Percentiles rank a stretch among this genome's conserved stretches.
Evolutionary conservation across 2,888 invertebrate genomes (phyloP).

Genomic region (Pterobdella sp.): DNA sequence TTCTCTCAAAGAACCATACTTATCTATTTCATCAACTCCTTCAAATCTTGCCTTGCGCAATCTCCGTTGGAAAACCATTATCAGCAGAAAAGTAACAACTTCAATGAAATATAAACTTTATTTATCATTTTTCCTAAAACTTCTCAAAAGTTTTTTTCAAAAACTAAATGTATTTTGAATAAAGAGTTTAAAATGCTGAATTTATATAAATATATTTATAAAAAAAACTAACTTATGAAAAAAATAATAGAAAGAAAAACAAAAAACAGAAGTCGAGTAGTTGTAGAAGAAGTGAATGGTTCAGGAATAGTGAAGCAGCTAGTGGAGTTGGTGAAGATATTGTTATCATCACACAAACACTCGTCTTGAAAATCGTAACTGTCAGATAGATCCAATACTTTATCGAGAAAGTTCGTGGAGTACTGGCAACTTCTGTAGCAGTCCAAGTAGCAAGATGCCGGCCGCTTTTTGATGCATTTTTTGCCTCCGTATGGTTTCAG

Average conservation of each 20-base stretch:
- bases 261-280: slow-evolving; percentile 23
- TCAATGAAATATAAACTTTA: background rate
- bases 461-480: background rate
- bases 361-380: background rate
- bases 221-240: slow-evolving; percentile 14
- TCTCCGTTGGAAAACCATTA: slow-evolving; percentile 16
- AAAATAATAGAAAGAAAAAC: slow-evolving; percentile 25
- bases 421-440: background rate
- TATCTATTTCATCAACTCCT: slow-evolving; percentile 67
- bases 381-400: slow-evolving; percentile 10
- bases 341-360: slow-evolving; percentile 7
- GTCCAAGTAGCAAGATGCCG: background rate
- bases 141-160: background rate
- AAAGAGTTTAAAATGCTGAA: background rate
- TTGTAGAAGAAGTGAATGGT: slow-evolving; percentile 16
- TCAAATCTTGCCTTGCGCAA: slow-evolving; percentile 46
- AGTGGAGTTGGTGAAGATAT: background rate
- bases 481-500: background rate
- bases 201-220: background rate
- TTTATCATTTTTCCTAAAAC: background rate
- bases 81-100: slow-evolving; percentile 18
- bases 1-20: slow-evolving; percentile 95
- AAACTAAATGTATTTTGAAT: background rate
- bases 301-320: slow-evolving; percentile 11
- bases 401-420: background rate